Evolutionary conservation across 2,797 vertebrate species (phyloP).

Genomic region (Sternotherus odoratus): DNA sequence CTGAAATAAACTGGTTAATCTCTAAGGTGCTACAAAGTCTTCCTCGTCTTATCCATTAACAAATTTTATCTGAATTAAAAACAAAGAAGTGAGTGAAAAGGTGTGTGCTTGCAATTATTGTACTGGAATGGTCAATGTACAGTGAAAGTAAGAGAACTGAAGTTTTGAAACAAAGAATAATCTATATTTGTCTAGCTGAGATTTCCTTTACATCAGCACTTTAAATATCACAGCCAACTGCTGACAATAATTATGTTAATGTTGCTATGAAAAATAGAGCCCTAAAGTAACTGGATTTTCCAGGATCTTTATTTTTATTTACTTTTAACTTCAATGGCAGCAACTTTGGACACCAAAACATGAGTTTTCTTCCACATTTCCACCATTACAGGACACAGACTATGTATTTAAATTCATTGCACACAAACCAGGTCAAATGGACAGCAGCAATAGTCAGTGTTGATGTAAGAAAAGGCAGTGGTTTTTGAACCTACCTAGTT

Average conservation of each 20-base stretch:
- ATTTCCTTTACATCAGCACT: slow-evolving; percentile 66
- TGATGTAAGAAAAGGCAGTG: not conserved
- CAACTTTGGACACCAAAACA: not conserved
- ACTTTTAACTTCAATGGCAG: not conserved
- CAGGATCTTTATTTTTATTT: slow-evolving; percentile 13
- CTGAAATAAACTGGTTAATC: too few relatives aligned
- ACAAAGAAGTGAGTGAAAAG: slow-evolving; percentile 32
- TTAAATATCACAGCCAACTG: slow-evolving; percentile 70
- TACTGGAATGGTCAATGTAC: slow-evolving; percentile 26
- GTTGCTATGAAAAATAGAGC: slow-evolving; percentile 32
- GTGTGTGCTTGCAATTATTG: slow-evolving; percentile 31
- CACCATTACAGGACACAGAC: not conserved
- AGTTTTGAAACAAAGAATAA: slow-evolving; percentile 51
- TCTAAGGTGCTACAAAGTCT: too few relatives aligned
- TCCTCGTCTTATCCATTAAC: too few relatives aligned
- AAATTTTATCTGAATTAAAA: slow-evolving; percentile 19
- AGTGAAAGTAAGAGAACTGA: slow-evolving; percentile 47
- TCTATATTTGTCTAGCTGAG: slow-evolving; percentile 64
- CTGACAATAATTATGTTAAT: slow-evolving; percentile 64
- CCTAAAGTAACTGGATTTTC: slow-evolving; percentile 43
- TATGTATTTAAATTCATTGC: not conserved
- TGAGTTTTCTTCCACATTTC: not conserved
- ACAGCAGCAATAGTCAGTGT: not conserved
- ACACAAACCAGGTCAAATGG: not conserved
- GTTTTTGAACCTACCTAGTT: not conserved